Base-by-base conservation (phyloP, 2,797 vertebrate genomes). In the Neoniphon sammara region DNA sequence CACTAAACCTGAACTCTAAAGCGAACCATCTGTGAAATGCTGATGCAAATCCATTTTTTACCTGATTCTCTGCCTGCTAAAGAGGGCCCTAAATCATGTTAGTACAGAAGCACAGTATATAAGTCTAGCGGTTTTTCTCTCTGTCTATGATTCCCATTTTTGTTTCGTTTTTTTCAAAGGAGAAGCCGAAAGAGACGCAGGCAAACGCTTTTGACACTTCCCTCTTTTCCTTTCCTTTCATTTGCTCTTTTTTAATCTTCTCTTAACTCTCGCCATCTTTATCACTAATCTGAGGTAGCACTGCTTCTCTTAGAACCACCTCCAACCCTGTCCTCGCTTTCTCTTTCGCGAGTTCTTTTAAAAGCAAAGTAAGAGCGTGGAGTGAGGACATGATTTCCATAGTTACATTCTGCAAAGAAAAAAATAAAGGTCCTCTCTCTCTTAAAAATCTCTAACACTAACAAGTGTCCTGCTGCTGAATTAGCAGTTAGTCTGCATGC, bases 21-120 rank as follows among this genome's bases (percentile, higher is more conserved):
- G 77, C 39, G 42, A 83, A 75, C 63, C 68, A 63, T 84, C 82
- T 88, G 81, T 86, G 81, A 87, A 88, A 87, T 10, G 36, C 70
- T 85, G 75, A 83, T 82, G 72, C 80, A 76, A 81, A 85, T 87
- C 59, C 30, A 47, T 83, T 81, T 83, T 49, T 76, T 54, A 64
- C 30, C 42, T 46, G 50, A 44, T 80, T 84, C 65, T 39, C 62
- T 78, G 64, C 56, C 75, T 81, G 70, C 75, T 78, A 76, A 73
- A 70, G 57, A 78, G 57, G 47, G 3, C 56, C 68, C 55, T 85
- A 83, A 85, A 87, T 91, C 75, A 70, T 36, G 27, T 78, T 64
- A 74, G 57, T 36, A 49, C 42, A 66, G 69, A 70, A 73, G 47
- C 60, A 64, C 54, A 70, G 59, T n/a, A 23, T 30, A 23, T 1